Evolutionary conservation across 2,888 invertebrate genomes (phyloP).

Genomic region (Cephalotes varians): DNA sequence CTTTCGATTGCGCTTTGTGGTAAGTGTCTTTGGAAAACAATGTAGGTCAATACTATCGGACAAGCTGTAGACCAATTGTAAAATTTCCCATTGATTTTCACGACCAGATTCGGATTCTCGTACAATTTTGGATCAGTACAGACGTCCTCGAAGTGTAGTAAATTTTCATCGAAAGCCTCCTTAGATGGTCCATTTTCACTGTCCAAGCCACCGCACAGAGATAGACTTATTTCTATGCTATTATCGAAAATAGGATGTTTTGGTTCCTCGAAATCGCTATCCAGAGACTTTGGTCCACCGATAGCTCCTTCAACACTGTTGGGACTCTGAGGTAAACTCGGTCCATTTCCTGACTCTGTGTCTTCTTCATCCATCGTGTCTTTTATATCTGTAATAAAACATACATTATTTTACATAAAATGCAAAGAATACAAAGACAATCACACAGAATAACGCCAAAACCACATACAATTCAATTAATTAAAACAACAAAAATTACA

Average conservation of each 20-base stretch:
- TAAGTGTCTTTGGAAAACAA: slow-evolving; percentile 94
- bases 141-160: slow-evolving; percentile 87
- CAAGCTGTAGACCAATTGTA: slow-evolving; percentile 97
- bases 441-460: neutral
- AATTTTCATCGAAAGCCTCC: slow-evolving; percentile 89
- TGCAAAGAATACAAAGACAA: neutral
- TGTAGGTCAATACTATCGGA: slow-evolving; percentile 94
- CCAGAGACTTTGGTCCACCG: slow-evolving; percentile 90
- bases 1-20: slow-evolving; percentile 87
- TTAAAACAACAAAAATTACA: slow-evolving; percentile 12
- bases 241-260: slow-evolving; percentile 85
- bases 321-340: slow-evolving; percentile 97
- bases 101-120: slow-evolving; percentile 93
- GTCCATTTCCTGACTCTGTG: slow-evolving; percentile 98
- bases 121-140: slow-evolving; percentile 91
- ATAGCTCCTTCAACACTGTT: slow-evolving; percentile 94
- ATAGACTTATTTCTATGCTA: slow-evolving; percentile 89
- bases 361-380: slow-evolving; percentile 94
- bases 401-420: slow-evolving; percentile 16
- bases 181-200: slow-evolving; percentile 87
- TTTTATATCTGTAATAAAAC: slow-evolving; percentile 77
- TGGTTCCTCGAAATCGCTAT: slow-evolving; percentile 94
- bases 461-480: neutral
- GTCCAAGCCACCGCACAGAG: slow-evolving; percentile 91
- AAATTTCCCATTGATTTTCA: slow-evolving; percentile 95